phyloP scores from a whole-genome alignment of 2,888 invertebrate genomes.

The Acanthosepion lycidas region DNA sequence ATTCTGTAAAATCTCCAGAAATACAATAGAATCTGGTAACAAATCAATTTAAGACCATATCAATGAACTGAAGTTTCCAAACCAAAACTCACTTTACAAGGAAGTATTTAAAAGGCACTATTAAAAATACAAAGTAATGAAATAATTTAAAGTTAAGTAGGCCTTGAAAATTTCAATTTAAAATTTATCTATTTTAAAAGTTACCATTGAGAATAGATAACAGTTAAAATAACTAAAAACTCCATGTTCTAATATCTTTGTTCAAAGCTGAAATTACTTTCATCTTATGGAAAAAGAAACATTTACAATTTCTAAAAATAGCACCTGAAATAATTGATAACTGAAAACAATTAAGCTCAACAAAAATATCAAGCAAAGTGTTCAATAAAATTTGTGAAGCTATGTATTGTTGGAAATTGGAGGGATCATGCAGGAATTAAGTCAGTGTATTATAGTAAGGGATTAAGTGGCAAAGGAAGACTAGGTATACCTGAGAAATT shows the following conservation, averaged over 20 bases:
- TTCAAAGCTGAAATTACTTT: too few relatives aligned
- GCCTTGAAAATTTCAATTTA: too few relatives aligned
- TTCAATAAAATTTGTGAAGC: not conserved
- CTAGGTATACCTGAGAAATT: not conserved
- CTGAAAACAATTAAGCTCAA: not conserved
- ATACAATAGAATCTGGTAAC: not conserved
- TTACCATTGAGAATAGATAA: too few relatives aligned
- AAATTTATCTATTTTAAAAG: too few relatives aligned
- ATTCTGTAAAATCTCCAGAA: not conserved
- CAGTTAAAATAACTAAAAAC: too few relatives aligned
- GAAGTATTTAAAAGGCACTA: too few relatives aligned
- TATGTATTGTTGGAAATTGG: not conserved
- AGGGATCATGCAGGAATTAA: conserved; percentile 13
- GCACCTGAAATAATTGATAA: not conserved
- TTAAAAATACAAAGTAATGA: too few relatives aligned
- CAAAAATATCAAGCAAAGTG: conserved; percentile 1
- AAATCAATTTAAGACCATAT: too few relatives aligned
- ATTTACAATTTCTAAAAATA: too few relatives aligned
- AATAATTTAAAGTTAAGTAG: too few relatives aligned
- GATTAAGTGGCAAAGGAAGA: not conserved
- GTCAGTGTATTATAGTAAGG: not conserved
- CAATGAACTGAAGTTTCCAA: not conserved
- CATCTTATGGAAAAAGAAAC: too few relatives aligned
- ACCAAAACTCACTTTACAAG: not conserved
- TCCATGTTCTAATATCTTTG: too few relatives aligned